These are phyloP conservation scores for Drosophila mettleri DNA, from an alignment of 2,888 invertebrate genomes.

Conservation along the genomic window DNA sequence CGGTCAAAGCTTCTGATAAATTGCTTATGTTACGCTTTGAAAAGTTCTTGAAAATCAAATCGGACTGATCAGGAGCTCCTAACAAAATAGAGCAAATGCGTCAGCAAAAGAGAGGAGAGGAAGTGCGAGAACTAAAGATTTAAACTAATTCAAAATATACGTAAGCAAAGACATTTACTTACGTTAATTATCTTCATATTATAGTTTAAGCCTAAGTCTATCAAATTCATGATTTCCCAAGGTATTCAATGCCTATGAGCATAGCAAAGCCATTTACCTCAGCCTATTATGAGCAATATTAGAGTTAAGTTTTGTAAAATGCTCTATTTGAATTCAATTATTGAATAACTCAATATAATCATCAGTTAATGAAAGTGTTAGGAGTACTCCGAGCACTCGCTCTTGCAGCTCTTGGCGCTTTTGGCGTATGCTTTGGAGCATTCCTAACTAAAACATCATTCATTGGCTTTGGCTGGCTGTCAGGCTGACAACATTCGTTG, in stretches of 20 bases:
- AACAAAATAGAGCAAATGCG: background rate
- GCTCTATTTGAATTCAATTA: too few relatives aligned
- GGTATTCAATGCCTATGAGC: too few relatives aligned
- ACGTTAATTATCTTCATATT: background rate
- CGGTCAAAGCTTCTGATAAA: constrained; percentile 50
- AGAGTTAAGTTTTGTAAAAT: too few relatives aligned
- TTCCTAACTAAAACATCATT: constrained; percentile 46
- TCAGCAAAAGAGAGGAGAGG: background rate
- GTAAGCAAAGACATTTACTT: background rate
- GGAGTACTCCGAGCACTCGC: background rate
- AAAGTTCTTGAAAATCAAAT: constrained; percentile 39
- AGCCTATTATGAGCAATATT: too few relatives aligned
- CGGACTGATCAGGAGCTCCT: background rate
- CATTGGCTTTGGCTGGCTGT: constrained; percentile 38
- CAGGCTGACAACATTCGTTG: constrained; percentile 73
- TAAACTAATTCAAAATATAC: background rate
- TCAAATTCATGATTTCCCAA: too few relatives aligned
- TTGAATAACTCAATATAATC: background rate
- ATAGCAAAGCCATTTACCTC: too few relatives aligned
- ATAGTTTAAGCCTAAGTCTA: too few relatives aligned
- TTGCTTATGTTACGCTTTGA: constrained; percentile 63
- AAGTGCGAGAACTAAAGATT: background rate
- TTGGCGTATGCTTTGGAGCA: background rate
- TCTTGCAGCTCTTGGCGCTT: too few relatives aligned
- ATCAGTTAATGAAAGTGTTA: background rate